These are phyloP conservation scores for Ariopsis seemanni DNA, from an alignment of 2,113 vertebrate genomes.

Conservation along the genomic window DNA sequence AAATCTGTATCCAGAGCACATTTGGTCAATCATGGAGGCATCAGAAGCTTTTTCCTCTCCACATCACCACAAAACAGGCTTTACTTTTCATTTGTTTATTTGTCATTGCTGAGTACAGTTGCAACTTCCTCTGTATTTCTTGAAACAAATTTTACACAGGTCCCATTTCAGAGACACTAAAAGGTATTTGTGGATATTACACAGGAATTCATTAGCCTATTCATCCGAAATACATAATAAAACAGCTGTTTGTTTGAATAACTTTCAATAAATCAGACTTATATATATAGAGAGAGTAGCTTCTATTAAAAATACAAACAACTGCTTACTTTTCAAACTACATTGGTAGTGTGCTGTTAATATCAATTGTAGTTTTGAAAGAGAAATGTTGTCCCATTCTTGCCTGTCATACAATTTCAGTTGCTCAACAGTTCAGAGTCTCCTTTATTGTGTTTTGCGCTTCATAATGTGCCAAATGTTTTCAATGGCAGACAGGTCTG, in stretches of 20 bases:
- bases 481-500: too few species aligned
- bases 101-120: neutral
- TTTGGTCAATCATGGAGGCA: slow-evolving; percentile 61
- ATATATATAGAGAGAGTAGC: neutral
- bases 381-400: too few species aligned
- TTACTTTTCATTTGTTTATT: neutral
- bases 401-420: too few species aligned
- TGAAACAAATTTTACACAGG: neutral
- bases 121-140: neutral
- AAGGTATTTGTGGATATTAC: neutral
- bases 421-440: too few species aligned
- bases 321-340: neutral
- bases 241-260: neutral
- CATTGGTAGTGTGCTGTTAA: neutral
- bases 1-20: slow-evolving; percentile 40
- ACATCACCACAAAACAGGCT: slow-evolving; percentile 9
- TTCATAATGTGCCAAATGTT: too few species aligned
- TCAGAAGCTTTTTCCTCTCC: slow-evolving; percentile 42
- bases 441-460: too few species aligned
- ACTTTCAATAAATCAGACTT: neutral
- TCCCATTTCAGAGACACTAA: neutral
- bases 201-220: neutral
- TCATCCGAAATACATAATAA: neutral
- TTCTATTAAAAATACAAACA: neutral
- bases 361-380: too few species aligned